Conservation (phyloP, 1,140 invertebrate genomes). For the Cotesia typhae region DNA sequence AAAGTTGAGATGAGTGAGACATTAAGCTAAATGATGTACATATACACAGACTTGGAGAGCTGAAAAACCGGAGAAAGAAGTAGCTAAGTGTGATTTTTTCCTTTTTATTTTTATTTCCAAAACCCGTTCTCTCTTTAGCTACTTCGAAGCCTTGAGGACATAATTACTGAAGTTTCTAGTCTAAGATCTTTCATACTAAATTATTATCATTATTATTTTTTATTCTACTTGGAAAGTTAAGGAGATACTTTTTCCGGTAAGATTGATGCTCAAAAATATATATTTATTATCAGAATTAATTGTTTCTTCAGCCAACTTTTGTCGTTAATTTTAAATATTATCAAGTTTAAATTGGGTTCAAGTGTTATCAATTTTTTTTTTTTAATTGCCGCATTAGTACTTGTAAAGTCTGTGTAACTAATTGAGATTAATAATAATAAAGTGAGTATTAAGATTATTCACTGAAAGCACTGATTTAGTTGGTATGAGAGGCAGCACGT, state of each 20-base stretch:
- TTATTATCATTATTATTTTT: background rate
- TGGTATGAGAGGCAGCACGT: background rate
- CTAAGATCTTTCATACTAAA: constrained; percentile 12
- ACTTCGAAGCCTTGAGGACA: constrained; percentile 15
- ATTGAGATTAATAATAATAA: too few relatives aligned
- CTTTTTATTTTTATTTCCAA: background rate
- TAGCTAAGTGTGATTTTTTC: constrained; percentile 4
- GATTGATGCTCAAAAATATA: background rate
- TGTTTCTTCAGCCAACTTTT: too few relatives aligned
- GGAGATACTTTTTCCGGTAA: background rate
- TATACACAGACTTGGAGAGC: too few relatives aligned
- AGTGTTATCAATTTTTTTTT: too few relatives aligned
- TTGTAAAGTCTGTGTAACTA: too few relatives aligned
- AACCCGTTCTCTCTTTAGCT: background rate
- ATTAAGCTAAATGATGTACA: too few relatives aligned
- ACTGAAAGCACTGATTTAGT: constrained; percentile 1
- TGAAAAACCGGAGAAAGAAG: too few relatives aligned
- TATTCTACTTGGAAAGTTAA: background rate
- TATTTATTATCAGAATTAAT: too few relatives aligned
- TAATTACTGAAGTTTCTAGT: constrained; percentile 26
- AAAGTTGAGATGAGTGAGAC: too few relatives aligned
- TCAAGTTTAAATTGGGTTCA: too few relatives aligned
- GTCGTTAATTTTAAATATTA: background rate
- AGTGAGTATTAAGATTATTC: background rate
- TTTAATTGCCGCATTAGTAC: too few relatives aligned